Base-by-base conservation (phyloP, 53 echinoderm and acorn worm genomes). In the Crossaster papposus region DNA sequence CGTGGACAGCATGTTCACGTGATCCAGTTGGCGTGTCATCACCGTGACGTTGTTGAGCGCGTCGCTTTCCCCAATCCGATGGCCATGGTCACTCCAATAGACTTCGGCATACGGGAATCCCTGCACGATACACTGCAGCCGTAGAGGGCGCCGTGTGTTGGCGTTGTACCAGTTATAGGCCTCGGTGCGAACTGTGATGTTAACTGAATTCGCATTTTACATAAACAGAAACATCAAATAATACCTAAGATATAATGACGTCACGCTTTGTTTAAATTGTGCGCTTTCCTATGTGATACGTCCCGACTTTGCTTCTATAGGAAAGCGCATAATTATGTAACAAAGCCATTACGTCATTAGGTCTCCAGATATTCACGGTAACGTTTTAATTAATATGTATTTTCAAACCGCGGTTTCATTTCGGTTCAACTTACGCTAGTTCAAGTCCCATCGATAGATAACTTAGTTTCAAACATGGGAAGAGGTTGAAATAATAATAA, bases 1-100 rank as follows among this genome's bases (percentile, higher is more conserved):
- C 6, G 87, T 87, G 0, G 87, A 87, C 17, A 87, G 24, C 87
- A 87, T 77, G 55, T 77, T 87, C 36, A 87, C 87, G 77, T 87
- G 87, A 58, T 87, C 87, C 53, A 87, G 52, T 0, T 36, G 77
- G 36, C 24, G 55, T 0, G 76, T 58, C 87, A 18, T 12, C 77
- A 87, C 36, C 30, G 87, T 38, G 72, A 87, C 77, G 77, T 87
- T 87, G 58, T 76, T 77, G 17, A n/a, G 55, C 63, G 44, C 53
- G 76, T 87, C 87, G 32, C 62, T 36, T 3, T 77, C 77, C 28
- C 29, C 20, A 7, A 87, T 72, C 35, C 51, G 37, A 35, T 20
- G 30, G 76, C 87, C 77, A 4, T 35, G 13, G 87, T 87, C 35
- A 32, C 28, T 77, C 87, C 87, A 87, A 14, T 20, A 75, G 6